Percentiles rank a stretch among this genome's conserved stretches.
phyloP scores from a whole-genome alignment of 2,797 vertebrate species.

The Ctenochaetus hawaiiensis region DNA sequence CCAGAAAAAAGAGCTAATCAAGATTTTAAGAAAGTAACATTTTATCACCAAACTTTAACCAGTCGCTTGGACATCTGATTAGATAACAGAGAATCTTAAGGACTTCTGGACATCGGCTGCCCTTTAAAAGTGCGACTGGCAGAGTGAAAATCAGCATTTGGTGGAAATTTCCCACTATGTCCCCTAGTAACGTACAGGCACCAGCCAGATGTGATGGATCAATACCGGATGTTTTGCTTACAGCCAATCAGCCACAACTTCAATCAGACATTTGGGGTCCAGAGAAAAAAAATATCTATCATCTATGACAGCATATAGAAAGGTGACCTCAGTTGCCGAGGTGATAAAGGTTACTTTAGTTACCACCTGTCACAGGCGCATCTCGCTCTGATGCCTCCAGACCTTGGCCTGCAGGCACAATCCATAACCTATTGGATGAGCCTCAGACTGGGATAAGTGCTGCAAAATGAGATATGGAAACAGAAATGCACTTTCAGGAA shows the following conservation, averaged over 20 bases:
- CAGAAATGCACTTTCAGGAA: slow-evolving; percentile 63
- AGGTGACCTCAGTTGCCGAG: slow-evolving; percentile 75
- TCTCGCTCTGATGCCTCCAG: slow-evolving; percentile 72
- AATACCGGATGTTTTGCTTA: slow-evolving; percentile 66
- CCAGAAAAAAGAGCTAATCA: neutral
- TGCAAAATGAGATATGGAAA: slow-evolving; percentile 75
- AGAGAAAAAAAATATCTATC: slow-evolving; percentile 70
- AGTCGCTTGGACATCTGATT: neutral
- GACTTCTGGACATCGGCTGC: neutral
- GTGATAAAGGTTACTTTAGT: slow-evolving; percentile 82
- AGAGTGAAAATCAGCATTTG: slow-evolving; percentile 11
- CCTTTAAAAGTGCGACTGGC: neutral
- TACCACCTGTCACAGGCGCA: slow-evolving; percentile 76
- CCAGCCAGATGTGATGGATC: slow-evolving; percentile 57
- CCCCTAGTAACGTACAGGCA: slow-evolving; percentile 16
- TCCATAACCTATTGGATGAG: slow-evolving; percentile 76
- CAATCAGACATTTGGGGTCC: slow-evolving; percentile 62
- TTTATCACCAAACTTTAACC: neutral
- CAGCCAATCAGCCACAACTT: slow-evolving; percentile 70
- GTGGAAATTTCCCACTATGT: slow-evolving; percentile 29
- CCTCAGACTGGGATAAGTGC: slow-evolving; percentile 65
- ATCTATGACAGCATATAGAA: slow-evolving; percentile 77
- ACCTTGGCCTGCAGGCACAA: slow-evolving; percentile 66
- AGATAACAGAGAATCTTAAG: neutral
- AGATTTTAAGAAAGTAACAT: neutral